These are phyloP conservation scores for Acleris holmiana DNA, from an alignment of 2,888 invertebrate genomes.

Conservation along the genomic window DNA sequence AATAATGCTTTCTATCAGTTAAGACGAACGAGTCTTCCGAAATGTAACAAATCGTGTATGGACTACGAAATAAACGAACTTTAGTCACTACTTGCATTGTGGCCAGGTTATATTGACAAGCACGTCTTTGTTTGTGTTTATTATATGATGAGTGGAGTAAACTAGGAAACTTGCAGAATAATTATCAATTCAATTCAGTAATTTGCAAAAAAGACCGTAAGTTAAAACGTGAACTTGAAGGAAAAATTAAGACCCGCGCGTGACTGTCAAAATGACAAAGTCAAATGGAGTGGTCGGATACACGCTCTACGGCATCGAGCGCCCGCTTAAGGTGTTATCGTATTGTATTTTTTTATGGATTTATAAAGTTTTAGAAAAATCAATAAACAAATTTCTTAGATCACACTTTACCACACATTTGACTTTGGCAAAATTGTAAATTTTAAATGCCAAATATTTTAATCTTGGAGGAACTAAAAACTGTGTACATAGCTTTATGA, in stretches of 20 bases:
- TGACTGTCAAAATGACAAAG: slow-evolving; percentile 28
- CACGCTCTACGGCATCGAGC: neutral
- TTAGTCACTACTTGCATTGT: slow-evolving; percentile 66
- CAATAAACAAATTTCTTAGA: too few species aligned
- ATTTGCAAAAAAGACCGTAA: slow-evolving; percentile 5
- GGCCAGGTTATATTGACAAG: slow-evolving; percentile 19
- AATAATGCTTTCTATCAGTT: slow-evolving; percentile 55
- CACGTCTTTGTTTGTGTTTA: neutral
- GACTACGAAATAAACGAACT: slow-evolving; percentile 60
- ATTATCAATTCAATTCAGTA: neutral
- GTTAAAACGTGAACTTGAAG: slow-evolving; percentile 11
- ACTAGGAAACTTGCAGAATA: neutral
- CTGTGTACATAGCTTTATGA: neutral
- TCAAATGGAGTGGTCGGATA: slow-evolving; percentile 17
- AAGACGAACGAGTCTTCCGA: slow-evolving; percentile 58
- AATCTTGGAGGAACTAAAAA: too few species aligned
- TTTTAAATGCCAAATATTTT: too few species aligned
- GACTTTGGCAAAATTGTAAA: too few species aligned
- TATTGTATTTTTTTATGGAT: too few species aligned
- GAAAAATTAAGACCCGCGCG: slow-evolving; percentile 32
- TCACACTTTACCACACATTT: too few species aligned
- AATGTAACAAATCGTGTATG: slow-evolving; percentile 64
- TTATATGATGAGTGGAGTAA: neutral
- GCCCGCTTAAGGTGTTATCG: neutral
- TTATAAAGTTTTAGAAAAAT: too few species aligned